Evolutionary conservation across 2,888 invertebrate genomes (phyloP), one percentile per base, ranked within the genome.

Genomic region (Harpalus rufipes): DNA sequence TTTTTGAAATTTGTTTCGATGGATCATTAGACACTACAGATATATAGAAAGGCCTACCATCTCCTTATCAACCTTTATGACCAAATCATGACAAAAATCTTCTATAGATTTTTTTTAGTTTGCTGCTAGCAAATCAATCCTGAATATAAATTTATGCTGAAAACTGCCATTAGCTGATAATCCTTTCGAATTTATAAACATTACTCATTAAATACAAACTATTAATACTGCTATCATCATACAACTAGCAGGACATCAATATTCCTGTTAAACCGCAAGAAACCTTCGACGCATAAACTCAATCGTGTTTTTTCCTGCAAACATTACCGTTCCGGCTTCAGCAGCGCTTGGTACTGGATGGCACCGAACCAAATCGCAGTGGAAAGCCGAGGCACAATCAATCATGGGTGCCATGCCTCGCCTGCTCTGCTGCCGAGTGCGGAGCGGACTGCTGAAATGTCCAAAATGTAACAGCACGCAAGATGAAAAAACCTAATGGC

Each of bases 401-500:
- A 80, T 80, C 79, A 59, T 80, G 58, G 16, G 7, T 32, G 32
- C 39, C 16, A 32, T 12, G 25, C 32, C 68, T 32, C 44, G 44
- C 44, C 44, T 51, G 32, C n/a, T 79, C 56, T 56, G 32, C n/a
- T 79, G 8, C 58, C 25, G 41, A 61, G 10, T 51, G 12, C 44
- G 44, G 44, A 4, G 32, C 32, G 32, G 32, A 32, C 44, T 51
- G 10, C 44, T 51, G 44, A 80, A 80, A 61, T 80, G 79, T 61
- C 61, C 79, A 32, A 61, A 32, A 80, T 80, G 79, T 25, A 78
- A 56, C 41, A 80, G 79, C 58, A 80, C 41, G 41, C 79, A 32
- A 80, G 58, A 18, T 12, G 25, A 80, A 80, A 80, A 80, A 61
- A 59, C 14, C 61, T 61, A 80, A 80, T 80, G 78, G 21, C 78